These are phyloP conservation scores for Hedya salicella DNA, from an alignment of 2,888 invertebrate genomes.

Conservation along the genomic window DNA sequence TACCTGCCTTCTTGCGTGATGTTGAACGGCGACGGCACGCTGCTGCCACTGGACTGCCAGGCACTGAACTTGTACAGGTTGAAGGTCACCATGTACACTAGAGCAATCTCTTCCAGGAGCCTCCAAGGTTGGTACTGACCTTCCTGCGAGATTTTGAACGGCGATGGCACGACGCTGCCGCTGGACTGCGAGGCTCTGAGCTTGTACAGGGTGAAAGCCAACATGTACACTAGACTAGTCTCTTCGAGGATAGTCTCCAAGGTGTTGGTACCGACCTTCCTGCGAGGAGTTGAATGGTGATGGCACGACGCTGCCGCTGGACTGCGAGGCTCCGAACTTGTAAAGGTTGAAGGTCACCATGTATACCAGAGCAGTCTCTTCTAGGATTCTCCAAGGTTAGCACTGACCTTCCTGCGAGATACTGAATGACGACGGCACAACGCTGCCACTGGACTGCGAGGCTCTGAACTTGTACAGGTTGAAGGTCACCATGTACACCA, in stretches of 20 bases:
- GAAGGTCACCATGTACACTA: conserved; percentile 92
- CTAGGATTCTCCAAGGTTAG: too few relatives aligned
- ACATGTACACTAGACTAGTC: too few relatives aligned
- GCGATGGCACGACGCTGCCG: too few relatives aligned
- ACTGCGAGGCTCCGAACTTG: conserved; percentile 90
- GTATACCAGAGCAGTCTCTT: conserved; percentile 92
- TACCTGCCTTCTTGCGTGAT: conserved; percentile 88
- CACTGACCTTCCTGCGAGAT: too few relatives aligned
- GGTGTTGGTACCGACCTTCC: conserved; percentile 87
- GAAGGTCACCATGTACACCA: too few relatives aligned
- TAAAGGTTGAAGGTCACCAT: conserved; percentile 92
- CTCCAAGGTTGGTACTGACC: too few relatives aligned
- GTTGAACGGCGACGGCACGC: conserved; percentile 95
- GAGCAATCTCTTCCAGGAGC: conserved; percentile 91
- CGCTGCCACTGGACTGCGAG: too few relatives aligned
- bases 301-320: conserved; percentile 94
- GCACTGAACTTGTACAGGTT: conserved; percentile 92
- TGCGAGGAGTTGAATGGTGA: conserved; percentile 93
- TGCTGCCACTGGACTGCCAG: conserved; percentile 91
- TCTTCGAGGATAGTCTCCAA: conserved; percentile 91
- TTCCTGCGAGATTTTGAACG: too few relatives aligned
- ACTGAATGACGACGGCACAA: too few relatives aligned
- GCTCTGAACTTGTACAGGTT: too few relatives aligned
- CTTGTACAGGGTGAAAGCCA: too few relatives aligned
- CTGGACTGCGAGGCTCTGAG: too few relatives aligned